A percentile compares a stretch with the other conserved stretches of the same genome.
Evolutionary conservation across 2,113 vertebrate species (phyloP).

Genomic region (Sander vitreus): DNA sequence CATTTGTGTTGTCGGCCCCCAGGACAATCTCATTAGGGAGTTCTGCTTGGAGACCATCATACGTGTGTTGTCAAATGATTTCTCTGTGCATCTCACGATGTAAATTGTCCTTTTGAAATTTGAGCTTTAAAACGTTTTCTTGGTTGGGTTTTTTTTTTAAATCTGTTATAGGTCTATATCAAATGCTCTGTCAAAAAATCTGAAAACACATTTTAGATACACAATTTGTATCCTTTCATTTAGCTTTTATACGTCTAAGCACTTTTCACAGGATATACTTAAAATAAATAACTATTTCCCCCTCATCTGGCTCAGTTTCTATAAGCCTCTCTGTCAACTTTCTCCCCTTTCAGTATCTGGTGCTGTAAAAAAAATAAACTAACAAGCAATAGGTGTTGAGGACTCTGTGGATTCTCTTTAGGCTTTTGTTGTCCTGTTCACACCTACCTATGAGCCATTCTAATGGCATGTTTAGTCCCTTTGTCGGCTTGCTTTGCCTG

Average conservation of each 20-base stretch:
- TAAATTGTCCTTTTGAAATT: neutral
- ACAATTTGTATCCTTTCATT: too few species aligned
- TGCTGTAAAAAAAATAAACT: conserved; percentile 75
- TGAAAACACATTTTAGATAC: neutral
- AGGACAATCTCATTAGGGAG: conserved; percentile 80
- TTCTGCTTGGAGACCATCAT: conserved; percentile 38
- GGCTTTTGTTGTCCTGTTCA: conserved; percentile 78
- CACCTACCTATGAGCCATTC: conserved; percentile 73
- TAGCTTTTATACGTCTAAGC: too few species aligned
- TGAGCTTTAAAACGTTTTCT: neutral
- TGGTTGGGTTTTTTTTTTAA: conserved; percentile 3
- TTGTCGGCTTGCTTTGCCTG: conserved; percentile 71
- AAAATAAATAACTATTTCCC: neutral
- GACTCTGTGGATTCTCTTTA: conserved; percentile 70
- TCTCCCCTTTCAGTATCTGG: conserved; percentile 3
- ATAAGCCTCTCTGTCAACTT: neutral
- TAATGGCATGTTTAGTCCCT: conserved; percentile 76
- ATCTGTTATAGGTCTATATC: neutral
- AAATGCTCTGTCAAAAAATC: neutral
- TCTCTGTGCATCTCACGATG: neutral
- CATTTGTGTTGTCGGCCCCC: conserved; percentile 74
- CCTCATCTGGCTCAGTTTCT: neutral
- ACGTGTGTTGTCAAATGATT: conserved; percentile 34
- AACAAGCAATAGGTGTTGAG: conserved; percentile 79
- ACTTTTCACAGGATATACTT: neutral